Percentiles rank a stretch among this genome's conserved stretches.
Evolutionary conservation across 2,888 invertebrate genomes (phyloP).

Genomic region (Lissocephala sabroskyi): DNA sequence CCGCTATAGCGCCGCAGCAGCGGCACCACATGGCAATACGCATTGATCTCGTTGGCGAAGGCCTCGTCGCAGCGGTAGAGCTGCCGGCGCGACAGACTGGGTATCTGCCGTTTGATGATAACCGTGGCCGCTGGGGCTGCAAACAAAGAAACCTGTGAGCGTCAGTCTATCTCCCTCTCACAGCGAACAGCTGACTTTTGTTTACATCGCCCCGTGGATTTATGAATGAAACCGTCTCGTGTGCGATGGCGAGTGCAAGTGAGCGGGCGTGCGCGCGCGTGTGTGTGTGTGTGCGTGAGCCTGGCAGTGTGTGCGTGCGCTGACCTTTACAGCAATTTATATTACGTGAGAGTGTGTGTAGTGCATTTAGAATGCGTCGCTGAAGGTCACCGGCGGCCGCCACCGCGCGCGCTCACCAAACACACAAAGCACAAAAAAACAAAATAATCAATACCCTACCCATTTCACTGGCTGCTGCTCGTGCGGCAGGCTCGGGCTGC

Average conservation of each 20-base stretch:
- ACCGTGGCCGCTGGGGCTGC: conserved; percentile 30
- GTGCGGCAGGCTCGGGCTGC: conserved; percentile 3
- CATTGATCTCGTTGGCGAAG: conserved; percentile 69
- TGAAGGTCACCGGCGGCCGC: conserved; percentile 50
- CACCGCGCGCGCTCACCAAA: not conserved
- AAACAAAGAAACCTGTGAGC: not conserved
- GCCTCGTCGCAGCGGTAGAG: conserved; percentile 70
- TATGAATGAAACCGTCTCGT: conserved; percentile 43
- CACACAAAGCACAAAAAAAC: conserved; percentile 4
- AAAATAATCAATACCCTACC: conserved; percentile 36
- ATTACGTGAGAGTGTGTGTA: conserved; percentile 38
- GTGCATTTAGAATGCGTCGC: conserved; percentile 57
- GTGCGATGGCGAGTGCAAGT: conserved; percentile 4
- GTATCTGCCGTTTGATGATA: conserved; percentile 70
- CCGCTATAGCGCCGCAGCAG: conserved; percentile 49
- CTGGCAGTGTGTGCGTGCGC: conserved; percentile 19
- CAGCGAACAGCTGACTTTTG: conserved; percentile 56
- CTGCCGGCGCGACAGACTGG: conserved; percentile 64
- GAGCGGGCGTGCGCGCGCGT: conserved; percentile 7
- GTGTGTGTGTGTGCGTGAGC: conserved; percentile 24
- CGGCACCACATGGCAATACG: conserved; percentile 66
- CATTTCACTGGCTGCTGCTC: conserved; percentile 9
- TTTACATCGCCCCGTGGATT: conserved; percentile 48
- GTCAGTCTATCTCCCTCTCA: conserved; percentile 7
- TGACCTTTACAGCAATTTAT: conserved; percentile 58